Conservation (phyloP, 2,888 invertebrate species). For the Macrophya annulata region DNA sequence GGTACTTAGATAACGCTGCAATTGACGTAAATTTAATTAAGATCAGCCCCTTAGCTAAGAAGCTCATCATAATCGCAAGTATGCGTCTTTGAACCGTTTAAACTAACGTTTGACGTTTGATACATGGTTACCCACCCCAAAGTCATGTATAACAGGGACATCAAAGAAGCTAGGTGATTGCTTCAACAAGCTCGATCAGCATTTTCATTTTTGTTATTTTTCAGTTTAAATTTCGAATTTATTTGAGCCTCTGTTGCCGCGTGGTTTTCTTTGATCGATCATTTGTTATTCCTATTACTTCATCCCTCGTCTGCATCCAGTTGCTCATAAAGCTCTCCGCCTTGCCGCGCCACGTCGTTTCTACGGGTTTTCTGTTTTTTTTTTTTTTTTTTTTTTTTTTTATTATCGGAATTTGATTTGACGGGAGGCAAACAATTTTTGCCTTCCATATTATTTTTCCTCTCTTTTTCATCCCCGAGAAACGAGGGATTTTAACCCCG, state of each 20-base stretch:
- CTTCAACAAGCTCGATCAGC: neutral
- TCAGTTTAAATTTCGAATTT: neutral
- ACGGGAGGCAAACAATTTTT: constrained; percentile 51
- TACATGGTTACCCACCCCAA: neutral
- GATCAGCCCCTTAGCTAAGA: neutral
- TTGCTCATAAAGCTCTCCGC: constrained; percentile 33
- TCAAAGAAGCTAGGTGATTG: neutral
- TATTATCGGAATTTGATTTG: constrained; percentile 54
- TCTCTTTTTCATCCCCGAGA: constrained; percentile 8
- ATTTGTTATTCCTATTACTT: constrained; percentile 17
- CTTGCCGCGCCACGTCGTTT: neutral
- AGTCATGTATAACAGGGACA: neutral
- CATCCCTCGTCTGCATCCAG: constrained; percentile 1
- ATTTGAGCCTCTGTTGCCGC: neutral
- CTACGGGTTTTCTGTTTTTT: no score
- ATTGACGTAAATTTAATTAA: constrained; percentile 39
- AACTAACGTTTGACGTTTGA: constrained; percentile 37
- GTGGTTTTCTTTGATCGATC: constrained; percentile 19
- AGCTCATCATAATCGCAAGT: constrained; percentile 25
- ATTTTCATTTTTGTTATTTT: neutral
- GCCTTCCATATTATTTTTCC: constrained; percentile 18
- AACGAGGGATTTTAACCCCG: constrained; percentile 31
- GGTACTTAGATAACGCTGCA: constrained; percentile 1
- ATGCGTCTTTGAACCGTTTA: constrained; percentile 23
- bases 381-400: no score